Conservation (phyloP, 2,113 vertebrate genomes). For the Myxocyprinus asiaticus region DNA sequence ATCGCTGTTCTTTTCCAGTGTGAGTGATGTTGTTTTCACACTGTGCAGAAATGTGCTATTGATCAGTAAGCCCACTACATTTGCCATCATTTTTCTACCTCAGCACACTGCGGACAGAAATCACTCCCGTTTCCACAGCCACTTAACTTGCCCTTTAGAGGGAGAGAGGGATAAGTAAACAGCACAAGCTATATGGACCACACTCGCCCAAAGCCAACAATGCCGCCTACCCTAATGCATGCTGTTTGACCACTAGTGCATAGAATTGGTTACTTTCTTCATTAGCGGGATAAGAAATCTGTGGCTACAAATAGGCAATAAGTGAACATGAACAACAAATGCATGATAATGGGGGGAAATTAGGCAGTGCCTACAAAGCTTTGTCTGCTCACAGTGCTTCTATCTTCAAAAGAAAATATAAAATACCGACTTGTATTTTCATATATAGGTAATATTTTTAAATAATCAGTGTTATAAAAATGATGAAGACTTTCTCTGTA, state of each 20-base stretch:
- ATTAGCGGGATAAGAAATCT: conserved; percentile 56
- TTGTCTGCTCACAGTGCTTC: neutral
- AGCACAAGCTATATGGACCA: conserved; percentile 61
- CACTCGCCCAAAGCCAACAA: conserved; percentile 50
- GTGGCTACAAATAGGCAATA: conserved; percentile 15
- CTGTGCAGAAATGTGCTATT: conserved; percentile 75
- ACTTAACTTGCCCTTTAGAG: conserved; percentile 65
- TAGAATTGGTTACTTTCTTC: conserved; percentile 55
- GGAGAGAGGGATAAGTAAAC: conserved; percentile 50
- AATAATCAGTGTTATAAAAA: neutral
- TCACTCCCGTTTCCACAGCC: conserved; percentile 69
- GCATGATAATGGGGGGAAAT: neutral
- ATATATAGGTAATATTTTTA: neutral
- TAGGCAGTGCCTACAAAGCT: neutral
- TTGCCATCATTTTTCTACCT: conserved; percentile 70
- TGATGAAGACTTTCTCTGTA: neutral
- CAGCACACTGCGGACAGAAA: conserved; percentile 68
- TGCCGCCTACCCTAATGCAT: conserved; percentile 62
- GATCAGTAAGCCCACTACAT: conserved; percentile 71
- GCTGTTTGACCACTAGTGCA: conserved; percentile 60
- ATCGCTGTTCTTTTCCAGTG: conserved; percentile 61
- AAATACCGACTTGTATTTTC: neutral
- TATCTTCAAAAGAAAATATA: neutral
- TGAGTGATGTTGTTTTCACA: conserved; percentile 70
- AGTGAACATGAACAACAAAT: conserved; percentile 17